Percentiles rank a stretch among this genome's conserved stretches.
Evolutionary conservation across 2,888 invertebrate species (phyloP).

Genomic region (Lasioglossum pauxillum): DNA sequence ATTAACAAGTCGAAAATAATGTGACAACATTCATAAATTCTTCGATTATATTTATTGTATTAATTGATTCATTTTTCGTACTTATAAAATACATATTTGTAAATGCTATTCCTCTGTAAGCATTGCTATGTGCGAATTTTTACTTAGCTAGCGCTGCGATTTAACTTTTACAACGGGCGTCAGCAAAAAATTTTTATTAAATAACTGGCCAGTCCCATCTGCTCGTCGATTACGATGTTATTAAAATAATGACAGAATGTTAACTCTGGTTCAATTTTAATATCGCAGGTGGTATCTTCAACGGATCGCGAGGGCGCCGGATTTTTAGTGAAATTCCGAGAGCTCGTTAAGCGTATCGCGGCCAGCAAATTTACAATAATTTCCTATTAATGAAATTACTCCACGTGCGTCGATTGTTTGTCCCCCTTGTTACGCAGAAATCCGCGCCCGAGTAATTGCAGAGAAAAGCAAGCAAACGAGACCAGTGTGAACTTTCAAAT

Average conservation of each 20-base stretch:
- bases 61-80: no score
- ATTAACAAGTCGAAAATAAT: no score
- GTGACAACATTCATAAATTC: no score
- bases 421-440: slow-evolving; percentile 43
- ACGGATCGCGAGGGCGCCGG: background rate
- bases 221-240: background rate
- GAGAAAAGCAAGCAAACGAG: slow-evolving; percentile 47
- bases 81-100: no score
- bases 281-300: slow-evolving; percentile 9
- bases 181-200: background rate
- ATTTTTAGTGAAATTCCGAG: slow-evolving; percentile 40
- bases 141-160: background rate
- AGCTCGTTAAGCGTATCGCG: slow-evolving; percentile 53
- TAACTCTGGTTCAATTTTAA: slow-evolving; percentile 34
- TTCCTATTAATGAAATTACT: slow-evolving; percentile 69
- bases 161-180: background rate
- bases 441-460: slow-evolving; percentile 41
- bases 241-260: background rate
- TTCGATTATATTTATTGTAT: no score
- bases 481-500: slow-evolving; percentile 45
- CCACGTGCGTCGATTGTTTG: slow-evolving; percentile 53
- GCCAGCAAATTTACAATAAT: slow-evolving; percentile 68
- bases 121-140: background rate
- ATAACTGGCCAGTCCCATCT: no score
- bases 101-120: background rate